These are phyloP conservation scores for Diplodus sargus DNA, from an alignment of 2,797 vertebrate genomes.

Conservation along the genomic window DNA sequence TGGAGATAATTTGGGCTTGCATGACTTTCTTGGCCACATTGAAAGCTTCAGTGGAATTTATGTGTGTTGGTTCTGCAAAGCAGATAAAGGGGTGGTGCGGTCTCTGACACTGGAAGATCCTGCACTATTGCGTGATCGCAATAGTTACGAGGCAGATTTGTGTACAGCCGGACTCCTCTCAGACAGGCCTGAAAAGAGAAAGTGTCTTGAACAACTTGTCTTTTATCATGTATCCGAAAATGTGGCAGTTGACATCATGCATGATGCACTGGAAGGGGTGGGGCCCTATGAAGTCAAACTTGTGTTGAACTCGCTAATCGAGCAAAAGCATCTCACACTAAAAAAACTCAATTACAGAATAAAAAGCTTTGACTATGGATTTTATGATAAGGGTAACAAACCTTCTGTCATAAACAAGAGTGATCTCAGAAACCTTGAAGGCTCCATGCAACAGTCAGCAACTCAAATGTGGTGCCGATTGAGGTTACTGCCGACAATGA, in stretches of 20 bases:
- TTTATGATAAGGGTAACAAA: constrained; percentile 3
- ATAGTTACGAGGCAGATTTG: not conserved
- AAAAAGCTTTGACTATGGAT: constrained; percentile 6
- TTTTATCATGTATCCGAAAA: constrained; percentile 8
- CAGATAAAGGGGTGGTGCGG: not conserved
- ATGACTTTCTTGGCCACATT: not conserved
- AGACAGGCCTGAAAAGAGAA: not conserved
- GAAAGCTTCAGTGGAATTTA: not conserved
- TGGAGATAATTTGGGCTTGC: not conserved
- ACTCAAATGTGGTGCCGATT: not conserved
- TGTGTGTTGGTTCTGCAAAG: constrained; percentile 1
- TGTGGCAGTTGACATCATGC: constrained; percentile 11
- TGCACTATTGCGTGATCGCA: not conserved
- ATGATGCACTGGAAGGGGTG: constrained; percentile 9
- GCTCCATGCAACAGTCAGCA: not conserved
- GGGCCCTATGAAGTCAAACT: constrained; percentile 5
- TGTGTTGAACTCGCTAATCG: not conserved
- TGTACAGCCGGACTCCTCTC: not conserved
- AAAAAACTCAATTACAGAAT: constrained; percentile 4
- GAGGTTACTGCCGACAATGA: constrained; percentile 5
- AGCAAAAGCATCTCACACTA: not conserved
- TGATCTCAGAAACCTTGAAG: constrained; percentile 1
- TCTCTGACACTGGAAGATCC: not conserved
- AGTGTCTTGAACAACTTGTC: too few species aligned
- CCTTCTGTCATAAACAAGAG: constrained; percentile 1